Evolutionary conservation across 2,113 vertebrate species (phyloP).

Genomic region (Plecturocebus donacophilus): DNA sequence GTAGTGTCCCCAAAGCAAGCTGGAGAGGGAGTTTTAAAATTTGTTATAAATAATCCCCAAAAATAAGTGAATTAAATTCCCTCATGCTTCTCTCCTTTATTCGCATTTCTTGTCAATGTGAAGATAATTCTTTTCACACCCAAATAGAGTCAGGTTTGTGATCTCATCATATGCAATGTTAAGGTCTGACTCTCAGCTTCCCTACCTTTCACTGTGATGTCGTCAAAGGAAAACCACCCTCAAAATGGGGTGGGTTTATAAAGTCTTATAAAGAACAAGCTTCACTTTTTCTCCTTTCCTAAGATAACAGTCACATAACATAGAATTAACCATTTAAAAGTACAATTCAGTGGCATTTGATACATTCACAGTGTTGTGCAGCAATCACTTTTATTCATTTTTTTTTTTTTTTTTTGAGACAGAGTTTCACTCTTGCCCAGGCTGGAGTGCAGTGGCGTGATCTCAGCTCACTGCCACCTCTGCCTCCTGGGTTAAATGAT

Average conservation of each 20-base stretch:
- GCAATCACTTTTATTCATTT: not conserved
- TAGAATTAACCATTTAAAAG: not conserved
- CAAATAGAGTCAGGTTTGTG: not conserved
- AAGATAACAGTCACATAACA: not conserved
- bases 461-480: no score
- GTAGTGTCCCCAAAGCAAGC: not conserved
- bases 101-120: not conserved
- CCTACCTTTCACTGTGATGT: not conserved
- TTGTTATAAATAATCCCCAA: not conserved
- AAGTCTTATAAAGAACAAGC: not conserved
- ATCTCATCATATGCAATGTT: rapidly evolving
- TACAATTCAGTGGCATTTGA: not conserved
- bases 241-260: not conserved
- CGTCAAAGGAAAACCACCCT: not conserved
- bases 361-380: not conserved
- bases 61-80: not conserved
- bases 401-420: no score
- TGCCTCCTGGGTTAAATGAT: no score
- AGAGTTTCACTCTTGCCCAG: no score
- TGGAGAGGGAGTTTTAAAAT: not conserved
- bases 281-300: not conserved
- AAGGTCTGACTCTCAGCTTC: not conserved
- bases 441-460: no score
- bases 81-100: not conserved
- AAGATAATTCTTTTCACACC: not conserved